phyloP scores from a whole-genome alignment of 2,113 vertebrate species.

The Etheostoma cragini region DNA sequence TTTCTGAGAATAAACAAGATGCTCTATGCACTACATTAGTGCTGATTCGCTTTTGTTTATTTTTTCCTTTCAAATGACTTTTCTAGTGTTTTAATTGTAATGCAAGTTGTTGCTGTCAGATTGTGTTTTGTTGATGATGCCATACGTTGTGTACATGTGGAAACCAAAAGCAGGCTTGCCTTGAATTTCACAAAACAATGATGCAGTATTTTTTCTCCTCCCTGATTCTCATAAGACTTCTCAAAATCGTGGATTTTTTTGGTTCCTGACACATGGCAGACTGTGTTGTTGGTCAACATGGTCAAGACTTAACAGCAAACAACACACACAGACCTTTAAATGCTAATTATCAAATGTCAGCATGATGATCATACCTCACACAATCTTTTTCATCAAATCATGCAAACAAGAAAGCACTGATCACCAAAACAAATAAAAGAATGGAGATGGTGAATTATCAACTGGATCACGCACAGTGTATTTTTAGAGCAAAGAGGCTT shows the following conservation, averaged over 20 bases:
- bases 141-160: slow-evolving; percentile 79
- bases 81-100: slow-evolving; percentile 91
- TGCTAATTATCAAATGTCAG: slow-evolving; percentile 55
- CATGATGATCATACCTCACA: slow-evolving; percentile 55
- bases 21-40: slow-evolving; percentile 97
- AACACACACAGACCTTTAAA: slow-evolving; percentile 16
- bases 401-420: slow-evolving; percentile 27
- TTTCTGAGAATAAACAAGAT: slow-evolving; percentile 55
- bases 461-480: slow-evolving; percentile 21
- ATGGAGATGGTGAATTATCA: slow-evolving; percentile 24
- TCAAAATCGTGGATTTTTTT: background rate
- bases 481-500: slow-evolving; percentile 1
- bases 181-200: slow-evolving; percentile 59
- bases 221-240: slow-evolving; percentile 8
- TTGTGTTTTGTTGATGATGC: slow-evolving; percentile 80
- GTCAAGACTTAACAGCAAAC: slow-evolving; percentile 3
- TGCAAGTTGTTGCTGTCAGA: slow-evolving; percentile 81
- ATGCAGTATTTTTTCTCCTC: slow-evolving; percentile 54
- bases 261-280: background rate
- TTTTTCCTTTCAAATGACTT: slow-evolving; percentile 88
- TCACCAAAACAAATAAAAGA: slow-evolving; percentile 23
- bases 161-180: slow-evolving; percentile 76
- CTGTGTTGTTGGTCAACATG: background rate
- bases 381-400: slow-evolving; percentile 12
- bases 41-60: slow-evolving; percentile 84